Base-by-base conservation (phyloP, 2,888 invertebrate species). In the Dastarcus helophoroides region DNA sequence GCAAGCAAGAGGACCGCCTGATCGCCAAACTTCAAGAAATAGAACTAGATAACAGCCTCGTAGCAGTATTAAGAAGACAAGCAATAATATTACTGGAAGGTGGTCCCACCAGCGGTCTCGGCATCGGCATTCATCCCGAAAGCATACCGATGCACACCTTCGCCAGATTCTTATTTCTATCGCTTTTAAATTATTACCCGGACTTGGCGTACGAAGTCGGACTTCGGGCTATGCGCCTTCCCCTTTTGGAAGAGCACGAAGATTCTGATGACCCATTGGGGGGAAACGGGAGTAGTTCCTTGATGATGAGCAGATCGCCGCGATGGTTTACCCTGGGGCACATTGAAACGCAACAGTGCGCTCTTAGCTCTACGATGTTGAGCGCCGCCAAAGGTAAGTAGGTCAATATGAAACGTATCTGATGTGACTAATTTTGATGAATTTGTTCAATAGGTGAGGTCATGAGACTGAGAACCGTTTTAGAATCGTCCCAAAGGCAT, bases 91-190 rank as follows among this genome's bases (percentile, higher is more conserved):
- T 84, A 35, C 62, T 85, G 12, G 79, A 79, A 50, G 82, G 81
- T 24, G 84, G 84, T 0, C 80, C 83, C 0, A 75, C 76, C 5
- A 80, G 81, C 41, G 83, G 82, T 19, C 67, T 85, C 12, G 76
- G 75, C 9, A 63, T 69, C 35, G 82, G 81, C 13, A 78, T 84
- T 40, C 83, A 83, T 56, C 77, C 83, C 0, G 78, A 85, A 45
- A 80, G 81, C 21, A 78, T 82, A 42, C 85, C 86, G 10, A 83
- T 85, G 70, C 85, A 86, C 55, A 83, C 82, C 22, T 83, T 84
- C 61, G 84, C 85, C 6, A 60, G 80, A 41, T 85, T 78, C 60
- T 67, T 85, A 40, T 86, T 86, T 65, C 71, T 79, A 15, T 76
- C 82, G 14, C 65, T 86, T 40, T 65, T 84, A 46, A 75, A 78